These are phyloP conservation scores for Crossocerus cetratus DNA, from an alignment of 2,888 invertebrate species.

Conservation along the genomic window DNA sequence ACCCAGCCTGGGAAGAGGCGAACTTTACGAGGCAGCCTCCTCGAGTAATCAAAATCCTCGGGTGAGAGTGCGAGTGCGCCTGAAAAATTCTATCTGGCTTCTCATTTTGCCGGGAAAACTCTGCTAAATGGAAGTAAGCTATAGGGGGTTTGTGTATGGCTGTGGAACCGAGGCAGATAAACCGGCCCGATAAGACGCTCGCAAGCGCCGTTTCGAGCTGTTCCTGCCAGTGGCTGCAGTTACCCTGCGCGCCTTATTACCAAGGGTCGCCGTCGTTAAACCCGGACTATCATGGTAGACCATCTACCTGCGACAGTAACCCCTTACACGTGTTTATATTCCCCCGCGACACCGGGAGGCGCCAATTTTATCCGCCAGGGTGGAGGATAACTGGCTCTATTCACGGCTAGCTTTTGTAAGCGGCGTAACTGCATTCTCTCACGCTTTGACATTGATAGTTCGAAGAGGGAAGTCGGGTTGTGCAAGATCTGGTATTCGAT, in stretches of 20 bases:
- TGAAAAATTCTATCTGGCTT: slow-evolving; percentile 21
- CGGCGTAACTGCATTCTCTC: neutral
- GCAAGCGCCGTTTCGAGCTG: slow-evolving; percentile 31
- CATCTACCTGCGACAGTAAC: slow-evolving; percentile 54
- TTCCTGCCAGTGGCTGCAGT: slow-evolving; percentile 35
- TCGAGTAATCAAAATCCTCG: neutral
- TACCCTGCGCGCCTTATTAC: slow-evolving; percentile 61
- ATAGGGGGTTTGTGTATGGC: slow-evolving; percentile 21
- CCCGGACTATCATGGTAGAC: slow-evolving; percentile 55
- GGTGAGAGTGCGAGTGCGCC: neutral
- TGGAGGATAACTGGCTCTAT: slow-evolving; percentile 30
- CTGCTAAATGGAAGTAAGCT: slow-evolving; percentile 35
- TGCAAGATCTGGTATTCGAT: no score
- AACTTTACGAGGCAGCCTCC: neutral
- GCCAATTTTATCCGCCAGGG: slow-evolving; percentile 42
- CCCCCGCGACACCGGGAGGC: slow-evolving; percentile 40
- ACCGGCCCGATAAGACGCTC: slow-evolving; percentile 45
- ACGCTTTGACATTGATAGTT: no score
- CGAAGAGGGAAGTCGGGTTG: no score
- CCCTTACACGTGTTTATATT: slow-evolving; percentile 48
- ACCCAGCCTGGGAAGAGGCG: neutral
- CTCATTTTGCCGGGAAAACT: neutral
- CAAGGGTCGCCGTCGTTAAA: slow-evolving; percentile 59
- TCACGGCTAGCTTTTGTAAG: neutral
- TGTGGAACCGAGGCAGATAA: slow-evolving; percentile 36